Conservation (phyloP, 2,888 invertebrate genomes). For the Adelphocoris suturalis region DNA sequence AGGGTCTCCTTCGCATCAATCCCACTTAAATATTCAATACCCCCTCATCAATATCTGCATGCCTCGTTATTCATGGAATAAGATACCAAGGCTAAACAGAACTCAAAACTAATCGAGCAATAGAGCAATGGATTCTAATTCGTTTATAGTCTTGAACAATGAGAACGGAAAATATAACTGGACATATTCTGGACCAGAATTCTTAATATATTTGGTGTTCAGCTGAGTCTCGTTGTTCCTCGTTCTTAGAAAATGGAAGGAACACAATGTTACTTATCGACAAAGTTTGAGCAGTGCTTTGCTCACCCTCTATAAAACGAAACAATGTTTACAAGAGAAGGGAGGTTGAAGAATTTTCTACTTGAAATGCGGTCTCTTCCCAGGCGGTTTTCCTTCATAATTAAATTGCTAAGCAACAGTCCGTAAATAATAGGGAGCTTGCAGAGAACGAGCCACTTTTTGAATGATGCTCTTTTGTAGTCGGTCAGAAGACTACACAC, state of each 20-base stretch:
- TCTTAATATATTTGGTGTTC: too few species aligned
- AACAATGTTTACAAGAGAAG: conserved; percentile 3
- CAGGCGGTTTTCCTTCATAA: conserved; percentile 11
- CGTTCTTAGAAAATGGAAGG: neutral
- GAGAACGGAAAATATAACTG: too few species aligned
- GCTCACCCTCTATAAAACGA: conserved; percentile 9
- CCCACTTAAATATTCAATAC: too few species aligned
- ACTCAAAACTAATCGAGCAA: too few species aligned
- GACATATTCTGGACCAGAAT: too few species aligned
- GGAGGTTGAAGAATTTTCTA: conserved; percentile 24
- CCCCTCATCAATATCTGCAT: too few species aligned
- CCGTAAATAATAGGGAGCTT: conserved; percentile 32
- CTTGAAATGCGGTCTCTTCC: conserved; percentile 23
- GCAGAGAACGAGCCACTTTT: neutral
- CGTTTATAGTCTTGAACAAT: too few species aligned
- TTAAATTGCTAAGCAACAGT: conserved; percentile 32
- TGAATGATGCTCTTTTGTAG: neutral
- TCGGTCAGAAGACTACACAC: neutral
- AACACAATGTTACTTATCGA: conserved; percentile 5
- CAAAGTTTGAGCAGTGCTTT: neutral
- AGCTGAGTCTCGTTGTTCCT: neutral
- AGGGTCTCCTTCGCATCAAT: too few species aligned
- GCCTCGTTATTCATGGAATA: too few species aligned
- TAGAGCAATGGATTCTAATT: too few species aligned
- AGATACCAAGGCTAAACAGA: too few species aligned